Evolutionary conservation across 2,113 vertebrate species (phyloP), one percentile per base, ranked within the genome.

Genomic region (Theristicus caerulescens): DNA sequence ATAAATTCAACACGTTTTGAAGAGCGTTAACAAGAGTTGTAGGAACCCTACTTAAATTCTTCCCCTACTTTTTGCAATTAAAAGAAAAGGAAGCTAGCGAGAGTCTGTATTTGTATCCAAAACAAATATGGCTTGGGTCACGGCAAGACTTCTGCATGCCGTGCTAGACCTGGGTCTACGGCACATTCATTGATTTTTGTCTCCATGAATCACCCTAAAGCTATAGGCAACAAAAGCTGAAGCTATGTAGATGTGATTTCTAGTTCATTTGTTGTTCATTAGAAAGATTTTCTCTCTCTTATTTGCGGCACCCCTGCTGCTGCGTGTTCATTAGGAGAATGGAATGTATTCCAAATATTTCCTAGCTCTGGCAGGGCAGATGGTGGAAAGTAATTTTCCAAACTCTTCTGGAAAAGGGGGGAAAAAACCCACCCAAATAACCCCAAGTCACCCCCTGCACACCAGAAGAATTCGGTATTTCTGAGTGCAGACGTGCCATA

Each of bases 321-420:
- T 96, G 86, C 32, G 34, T 31, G 93, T 86, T 96, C 93, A 96
- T 97, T 97, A 96, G 80, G 91, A 95, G 96, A 97, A 96, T 96
- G 94, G 94, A 97, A 97, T 94, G 93, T 96, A 96, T 97, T 97
- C 96, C 96, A 97, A 97, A 96, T 94, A 97, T 97, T 97, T 96
- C 95, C 84, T 72, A 70, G 93, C 80, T 82, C 86, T 95, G 91
- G 91, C 90, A 86, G 93, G 94, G 94, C 96, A 97, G 97, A 97
- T 97, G 97, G 96, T 89, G 83, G 92, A 95, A 96, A 97, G 95
- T 85, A 93, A 97, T 97, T 94, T 95, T 95, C 94, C 91, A 96
- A 96, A 96, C 90, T 95, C 90, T 92, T 95, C 74, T 92, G 94
- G 88, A 97, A 95, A 85, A 64, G n/a, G 31, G 17, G 47, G 72